These are phyloP conservation scores for Schrankia costaestrigalis DNA, from an alignment of 2,888 invertebrate species.

Conservation along the genomic window DNA sequence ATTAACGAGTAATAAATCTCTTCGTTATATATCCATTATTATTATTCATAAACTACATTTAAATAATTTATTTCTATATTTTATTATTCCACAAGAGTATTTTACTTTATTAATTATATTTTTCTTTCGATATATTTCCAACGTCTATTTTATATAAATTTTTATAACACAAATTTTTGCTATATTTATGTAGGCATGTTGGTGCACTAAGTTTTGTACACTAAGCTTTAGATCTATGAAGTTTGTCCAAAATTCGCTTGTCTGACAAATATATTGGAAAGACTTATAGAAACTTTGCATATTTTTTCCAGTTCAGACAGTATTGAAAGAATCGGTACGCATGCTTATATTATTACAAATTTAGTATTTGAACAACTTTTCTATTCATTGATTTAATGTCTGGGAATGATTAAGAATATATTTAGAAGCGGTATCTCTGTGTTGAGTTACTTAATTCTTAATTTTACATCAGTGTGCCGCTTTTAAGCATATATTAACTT, in stretches of 20 bases:
- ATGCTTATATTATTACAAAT: conserved; percentile 46
- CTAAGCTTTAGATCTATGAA: conserved; percentile 52
- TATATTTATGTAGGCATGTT: conserved; percentile 66
- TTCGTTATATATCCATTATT: conserved; percentile 77
- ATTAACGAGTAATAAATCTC: conserved; percentile 88
- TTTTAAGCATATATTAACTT: conserved; percentile 19
- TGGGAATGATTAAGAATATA: conserved; percentile 16
- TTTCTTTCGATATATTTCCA: conserved; percentile 32
- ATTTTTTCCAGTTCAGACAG: conserved; percentile 65
- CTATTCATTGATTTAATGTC: conserved; percentile 1
- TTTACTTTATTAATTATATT: conserved; percentile 35
- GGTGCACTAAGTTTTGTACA: conserved; percentile 50
- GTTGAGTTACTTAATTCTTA: too few relatives aligned
- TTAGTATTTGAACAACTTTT: conserved; percentile 15
- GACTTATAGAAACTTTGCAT: conserved; percentile 46
- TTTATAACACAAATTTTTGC: conserved; percentile 48
- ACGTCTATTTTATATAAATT: conserved; percentile 40
- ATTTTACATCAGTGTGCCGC: conserved; percentile 1
- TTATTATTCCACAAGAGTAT: conserved; percentile 55
- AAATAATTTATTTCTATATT: conserved; percentile 59
- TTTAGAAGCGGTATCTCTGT: conserved; percentile 13
- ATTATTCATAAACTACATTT: conserved; percentile 71
- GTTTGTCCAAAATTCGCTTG: conserved; percentile 36
- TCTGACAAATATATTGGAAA: conserved; percentile 31
- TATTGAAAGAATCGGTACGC: conserved; percentile 70